Base-by-base conservation (phyloP, 2,888 invertebrate species). In the Mantis religiosa region DNA sequence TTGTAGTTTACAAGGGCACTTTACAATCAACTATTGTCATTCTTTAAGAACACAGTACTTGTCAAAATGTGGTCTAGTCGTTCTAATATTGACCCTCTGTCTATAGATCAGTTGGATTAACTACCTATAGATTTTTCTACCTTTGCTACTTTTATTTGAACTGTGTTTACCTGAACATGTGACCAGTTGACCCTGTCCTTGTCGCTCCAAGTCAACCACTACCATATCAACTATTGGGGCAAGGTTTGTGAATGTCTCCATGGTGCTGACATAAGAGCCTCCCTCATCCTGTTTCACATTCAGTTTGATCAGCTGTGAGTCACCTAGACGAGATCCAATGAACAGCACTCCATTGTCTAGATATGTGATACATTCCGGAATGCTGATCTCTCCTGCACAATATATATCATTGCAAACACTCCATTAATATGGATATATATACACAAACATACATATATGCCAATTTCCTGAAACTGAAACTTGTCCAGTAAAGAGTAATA, bases 151-250 rank as follows among this genome's bases (percentile, higher is more conserved):
- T 83, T 14, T 9, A 20, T 25, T 83, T 83, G 41, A 12, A 12
- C 0, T 47, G 20, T 54, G 54, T 71, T n/a, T 89, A 94, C 97
- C 99, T 0, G 99, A 99, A 92, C 99, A 99, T 0, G 99, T 99
- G 84, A 99, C 98, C 90, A 99, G 96, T 93, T 99, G 99, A 25
- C 98, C 99, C 94, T 99, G 99, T 0, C 99, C 99, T 93, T 99
- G 99, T 27, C 98, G 94, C 93, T 99, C 99, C 90, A 99, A 94
- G 94, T 99, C 99, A 3, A 99, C 99, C 1, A 99, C 98, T 91
- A 98, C 98, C 97, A 99, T 99, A 93, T 99, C 99, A 30, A 99
- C 96, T 91, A 99, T 99, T 0, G 99, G 99, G 6, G 99, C 99
- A 84, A 99, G 95, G 94, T 99, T 99, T 41, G 98, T 98, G 93